Base-by-base conservation (phyloP, 2,888 invertebrate genomes). In the Notodonta ziczac region DNA sequence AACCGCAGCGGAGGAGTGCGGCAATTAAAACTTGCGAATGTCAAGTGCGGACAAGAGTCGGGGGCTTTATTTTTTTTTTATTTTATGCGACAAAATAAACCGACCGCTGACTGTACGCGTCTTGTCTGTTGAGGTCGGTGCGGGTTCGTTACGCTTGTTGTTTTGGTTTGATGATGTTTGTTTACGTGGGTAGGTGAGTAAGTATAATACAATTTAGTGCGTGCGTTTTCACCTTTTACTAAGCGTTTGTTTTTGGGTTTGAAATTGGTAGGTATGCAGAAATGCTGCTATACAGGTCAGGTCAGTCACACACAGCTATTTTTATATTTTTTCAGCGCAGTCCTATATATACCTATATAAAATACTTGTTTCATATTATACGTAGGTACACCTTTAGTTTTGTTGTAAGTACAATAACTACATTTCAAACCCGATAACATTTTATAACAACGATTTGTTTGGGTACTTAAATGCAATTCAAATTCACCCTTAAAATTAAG, bases 1-100 rank as follows among this genome's bases (percentile, higher is more conserved):
- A 80, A 84, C 87, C 90, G 83, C 89, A 80, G 54, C 79, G 79
- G 82, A 85, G 80, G 85, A 91, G 91, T 87, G 88, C 83, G 84
- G 91, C 93, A 93, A 93, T 93, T 93, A 93, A 91, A 93, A 93
- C 89, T 92, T 91, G 89, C 90, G 87, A 91, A 92, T 92, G 93
- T 92, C 91, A 91, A 92, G 91, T 83, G 84, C 78, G 72, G 80
- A 77, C 81, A 77, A 82, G 84, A 84, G 44, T 14, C 80, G 77
- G 74, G 77, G 78, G 78, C 80, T 85, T 88, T 86, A 78, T 82
- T 86, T 84, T 89, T 88, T 87, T 87, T 89, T 86, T 85, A 86
- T 86, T 88, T 82, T 83, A 78, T 77, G 77, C 76, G 68, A 80
- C 85, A 79, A 84, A 84, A 85, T 83, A 82, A 81, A 81, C 70